Evolutionary conservation across 2,113 vertebrate genomes (phyloP), one percentile per base, ranked within the genome.

Genomic region (Tamias sibiricus): DNA sequence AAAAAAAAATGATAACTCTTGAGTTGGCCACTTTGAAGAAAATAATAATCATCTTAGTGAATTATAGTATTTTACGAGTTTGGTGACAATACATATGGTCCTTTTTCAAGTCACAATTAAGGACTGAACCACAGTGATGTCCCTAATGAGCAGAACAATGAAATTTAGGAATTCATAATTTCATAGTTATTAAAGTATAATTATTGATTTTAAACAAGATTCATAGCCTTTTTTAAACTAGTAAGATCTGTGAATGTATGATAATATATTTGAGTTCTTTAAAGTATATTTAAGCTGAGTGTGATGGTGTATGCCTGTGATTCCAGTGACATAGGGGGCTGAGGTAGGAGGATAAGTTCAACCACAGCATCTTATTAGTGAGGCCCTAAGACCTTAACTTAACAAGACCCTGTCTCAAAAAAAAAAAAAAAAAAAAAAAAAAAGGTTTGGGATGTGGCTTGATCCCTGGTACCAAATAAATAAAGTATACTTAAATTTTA

Each of bases 191-290:
- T 77, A 77, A 57, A 32, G 4, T 75, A 7, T 28, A 71, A 16
- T 37, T 94, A 12, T 87, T 96, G 32, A 80, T 68, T 89, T 91
- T 87, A 59, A 94, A 71, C 8, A 66, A 72, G 52, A 76, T 14
- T 40, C 3, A 7, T 40, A 47, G 76, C 19, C 30, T 84, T 94
- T 90, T 88, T 64, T 16, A 89, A 90, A 66, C 35, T 75, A 37
- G 14, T 62, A n/a, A 64, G 79, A 20, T 76, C 44, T 77, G 24
- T 91, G 59, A 84, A n/a, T 35, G 0, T 76, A 28, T 86, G 44
- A 75, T 81, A 91, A 62, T 71, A 44, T 88, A 35, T 91, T 92
- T 97, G 77, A 87, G 74, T 96, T 97, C 62, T 74, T 96, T 94
- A 79, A 87, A 90, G 40, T 62, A 28, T 62, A 62, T 26, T 62